Evolutionary conservation across 2,113 vertebrate species (phyloP).

Genomic region (Gambusia holbrooki): DNA sequence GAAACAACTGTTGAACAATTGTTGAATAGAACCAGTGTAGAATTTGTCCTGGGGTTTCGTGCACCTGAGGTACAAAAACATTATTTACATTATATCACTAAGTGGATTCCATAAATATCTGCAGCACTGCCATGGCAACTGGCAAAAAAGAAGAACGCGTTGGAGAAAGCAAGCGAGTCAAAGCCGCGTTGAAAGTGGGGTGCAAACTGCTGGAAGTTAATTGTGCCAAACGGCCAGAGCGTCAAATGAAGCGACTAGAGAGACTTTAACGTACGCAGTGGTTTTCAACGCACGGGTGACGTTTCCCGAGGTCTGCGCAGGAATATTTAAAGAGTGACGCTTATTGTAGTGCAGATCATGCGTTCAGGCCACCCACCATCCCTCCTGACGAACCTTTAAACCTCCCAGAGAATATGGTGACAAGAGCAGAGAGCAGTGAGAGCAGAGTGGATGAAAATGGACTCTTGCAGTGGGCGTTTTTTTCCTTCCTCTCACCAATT

Average conservation of each 20-base stretch:
- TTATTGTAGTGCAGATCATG: slow-evolving; percentile 13
- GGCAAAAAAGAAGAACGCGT: neutral
- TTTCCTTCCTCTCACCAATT: slow-evolving; percentile 37
- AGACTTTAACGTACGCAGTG: neutral
- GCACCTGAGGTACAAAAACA: neutral
- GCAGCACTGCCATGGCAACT: neutral
- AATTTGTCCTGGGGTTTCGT: neutral
- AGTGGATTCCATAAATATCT: neutral
- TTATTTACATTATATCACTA: neutral
- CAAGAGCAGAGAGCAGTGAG: slow-evolving; percentile 12
- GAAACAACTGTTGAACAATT: neutral
- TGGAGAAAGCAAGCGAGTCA: neutral
- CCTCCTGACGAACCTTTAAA: slow-evolving; percentile 12
- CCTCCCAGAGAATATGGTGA: slow-evolving; percentile 8
- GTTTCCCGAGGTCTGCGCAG: neutral
- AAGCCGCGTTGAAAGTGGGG: neutral
- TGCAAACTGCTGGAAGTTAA: neutral
- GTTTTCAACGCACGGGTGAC: neutral
- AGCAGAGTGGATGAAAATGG: slow-evolving; percentile 15
- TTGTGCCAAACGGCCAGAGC: neutral
- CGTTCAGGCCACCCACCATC: neutral
- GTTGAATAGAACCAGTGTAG: neutral
- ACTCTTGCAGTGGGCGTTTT: slow-evolving; percentile 25
- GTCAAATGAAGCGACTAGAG: neutral
- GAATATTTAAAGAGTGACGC: slow-evolving; percentile 10